phyloP scores from a whole-genome alignment of 2,113 vertebrate genomes.

The Sakesphorus luctuosus region DNA sequence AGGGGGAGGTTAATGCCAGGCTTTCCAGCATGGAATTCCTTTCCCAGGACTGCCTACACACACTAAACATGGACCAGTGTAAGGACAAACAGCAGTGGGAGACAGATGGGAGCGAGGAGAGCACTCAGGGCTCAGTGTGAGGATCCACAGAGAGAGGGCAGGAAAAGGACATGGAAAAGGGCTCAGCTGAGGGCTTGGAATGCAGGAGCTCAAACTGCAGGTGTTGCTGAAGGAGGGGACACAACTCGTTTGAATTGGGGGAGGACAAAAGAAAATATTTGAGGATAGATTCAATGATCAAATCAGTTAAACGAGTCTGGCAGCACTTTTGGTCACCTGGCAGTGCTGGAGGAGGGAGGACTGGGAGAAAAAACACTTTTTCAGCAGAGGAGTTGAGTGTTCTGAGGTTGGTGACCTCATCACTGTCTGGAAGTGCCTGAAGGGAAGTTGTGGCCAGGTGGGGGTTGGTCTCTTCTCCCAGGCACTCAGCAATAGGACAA shows the following conservation, averaged over 20 bases:
- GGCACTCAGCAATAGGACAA: too few relatives aligned
- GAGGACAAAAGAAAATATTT: not conserved
- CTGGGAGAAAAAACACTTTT: not conserved
- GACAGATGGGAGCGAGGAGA: not conserved
- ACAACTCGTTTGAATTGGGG: not conserved
- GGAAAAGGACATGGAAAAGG: not conserved
- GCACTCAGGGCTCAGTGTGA: not conserved
- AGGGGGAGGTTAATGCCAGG: not conserved
- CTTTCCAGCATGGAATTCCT: not conserved
- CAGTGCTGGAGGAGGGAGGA: not conserved
- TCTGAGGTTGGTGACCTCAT: too few relatives aligned
- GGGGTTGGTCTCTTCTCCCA: too few relatives aligned
- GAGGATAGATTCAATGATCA: not conserved
- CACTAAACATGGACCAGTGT: not conserved
- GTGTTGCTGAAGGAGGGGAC: not conserved
- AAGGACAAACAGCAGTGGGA: not conserved
- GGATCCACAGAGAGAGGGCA: not conserved
- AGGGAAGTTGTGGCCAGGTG: too few relatives aligned
- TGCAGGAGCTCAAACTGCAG: not conserved
- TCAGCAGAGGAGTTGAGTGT: not conserved
- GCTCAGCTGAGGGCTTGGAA: not conserved
- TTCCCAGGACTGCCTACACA: not conserved
- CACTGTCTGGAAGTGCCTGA: too few relatives aligned
- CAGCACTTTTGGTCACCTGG: not conserved
- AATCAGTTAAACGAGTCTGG: not conserved